Evolutionary conservation across 2,888 invertebrate genomes (phyloP).

Genomic region (Drosophila helvetica): DNA sequence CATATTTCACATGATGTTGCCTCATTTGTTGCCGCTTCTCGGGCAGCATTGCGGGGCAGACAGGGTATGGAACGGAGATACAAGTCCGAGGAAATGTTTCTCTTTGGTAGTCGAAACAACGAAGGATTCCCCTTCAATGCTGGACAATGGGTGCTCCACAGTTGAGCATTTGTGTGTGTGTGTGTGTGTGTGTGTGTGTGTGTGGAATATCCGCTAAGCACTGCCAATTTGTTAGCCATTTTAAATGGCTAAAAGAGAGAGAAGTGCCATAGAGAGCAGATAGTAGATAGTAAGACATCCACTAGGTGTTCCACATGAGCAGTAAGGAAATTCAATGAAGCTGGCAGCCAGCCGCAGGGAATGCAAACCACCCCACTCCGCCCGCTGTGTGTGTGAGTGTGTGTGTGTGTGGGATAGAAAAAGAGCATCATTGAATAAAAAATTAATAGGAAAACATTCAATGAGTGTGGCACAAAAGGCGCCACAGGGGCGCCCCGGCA

Average conservation of each 20-base stretch:
- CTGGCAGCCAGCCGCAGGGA: slow-evolving; percentile 47
- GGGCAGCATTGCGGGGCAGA: not conserved
- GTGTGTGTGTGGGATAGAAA: slow-evolving; percentile 14
- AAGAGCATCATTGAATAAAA: slow-evolving; percentile 70
- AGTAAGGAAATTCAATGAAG: slow-evolving; percentile 63
- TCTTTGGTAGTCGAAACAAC: too few species aligned
- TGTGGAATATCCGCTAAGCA: slow-evolving; percentile 53
- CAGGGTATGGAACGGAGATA: too few species aligned
- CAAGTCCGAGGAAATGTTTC: not conserved
- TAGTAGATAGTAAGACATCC: slow-evolving; percentile 2
- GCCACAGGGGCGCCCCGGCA: slow-evolving; percentile 40
- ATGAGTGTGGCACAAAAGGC: slow-evolving; percentile 63
- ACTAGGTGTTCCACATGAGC: slow-evolving; percentile 32
- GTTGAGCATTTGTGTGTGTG: slow-evolving; percentile 26
- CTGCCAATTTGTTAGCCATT: slow-evolving; percentile 77
- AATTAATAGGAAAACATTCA: slow-evolving; percentile 73
- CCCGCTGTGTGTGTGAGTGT: not conserved
- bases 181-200: too few species aligned
- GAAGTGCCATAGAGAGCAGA: too few species aligned
- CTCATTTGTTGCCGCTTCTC: slow-evolving; percentile 40
- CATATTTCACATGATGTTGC: slow-evolving; percentile 45
- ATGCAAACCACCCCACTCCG: not conserved
- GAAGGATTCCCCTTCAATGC: not conserved
- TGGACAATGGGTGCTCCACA: slow-evolving; percentile 9
- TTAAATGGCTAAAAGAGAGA: slow-evolving; percentile 54